Evolutionary conservation across 2,113 vertebrate genomes (phyloP).

Genomic region (Fulica atra): DNA sequence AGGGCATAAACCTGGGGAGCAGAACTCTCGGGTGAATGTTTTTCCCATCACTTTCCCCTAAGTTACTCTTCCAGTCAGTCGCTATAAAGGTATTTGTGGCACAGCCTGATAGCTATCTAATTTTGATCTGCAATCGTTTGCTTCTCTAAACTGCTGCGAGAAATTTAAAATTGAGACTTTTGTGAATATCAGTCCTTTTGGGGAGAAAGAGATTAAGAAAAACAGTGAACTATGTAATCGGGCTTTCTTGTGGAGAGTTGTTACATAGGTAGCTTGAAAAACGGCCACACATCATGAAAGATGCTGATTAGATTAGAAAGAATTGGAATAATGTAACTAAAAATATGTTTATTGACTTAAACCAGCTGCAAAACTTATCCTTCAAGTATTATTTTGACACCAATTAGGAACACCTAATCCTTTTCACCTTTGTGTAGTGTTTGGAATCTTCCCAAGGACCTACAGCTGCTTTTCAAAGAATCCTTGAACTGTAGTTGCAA

Average conservation of each 20-base stretch:
- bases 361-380: neutral
- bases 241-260: neutral
- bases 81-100: neutral
- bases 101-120: neutral
- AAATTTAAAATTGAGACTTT: neutral
- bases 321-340: neutral
- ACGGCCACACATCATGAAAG: neutral
- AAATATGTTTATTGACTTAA: neutral
- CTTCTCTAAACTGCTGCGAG: neutral
- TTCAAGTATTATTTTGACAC: neutral
- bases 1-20: neutral
- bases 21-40: neutral
- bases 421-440: neutral
- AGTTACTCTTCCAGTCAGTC: neutral
- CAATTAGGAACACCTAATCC: neutral
- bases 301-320: neutral
- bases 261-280: neutral
- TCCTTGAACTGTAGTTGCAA: neutral
- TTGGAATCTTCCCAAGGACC: neutral
- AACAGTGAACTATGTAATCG: neutral
- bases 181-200: neutral
- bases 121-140: neutral
- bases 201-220: neutral
- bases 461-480: neutral
- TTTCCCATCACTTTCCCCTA: neutral